These are phyloP conservation scores for Dryocosmus kuriphilus DNA, from an alignment of 2,888 invertebrate genomes.

Conservation along the genomic window DNA sequence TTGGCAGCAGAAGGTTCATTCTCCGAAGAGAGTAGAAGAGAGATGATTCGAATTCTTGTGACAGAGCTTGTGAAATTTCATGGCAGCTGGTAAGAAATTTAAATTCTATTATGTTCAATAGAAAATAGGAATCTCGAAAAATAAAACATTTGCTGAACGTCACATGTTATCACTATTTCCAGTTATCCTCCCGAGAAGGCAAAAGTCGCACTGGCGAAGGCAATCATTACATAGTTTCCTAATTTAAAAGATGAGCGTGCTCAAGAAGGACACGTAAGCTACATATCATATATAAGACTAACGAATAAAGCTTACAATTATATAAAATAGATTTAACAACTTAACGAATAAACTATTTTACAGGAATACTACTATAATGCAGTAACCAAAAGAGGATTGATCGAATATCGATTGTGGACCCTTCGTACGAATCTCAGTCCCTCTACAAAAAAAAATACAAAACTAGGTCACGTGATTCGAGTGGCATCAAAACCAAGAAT, in stretches of 20 bases:
- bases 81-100: constrained; percentile 34
- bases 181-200: constrained; percentile 45
- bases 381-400: constrained; percentile 40
- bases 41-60: constrained; percentile 42
- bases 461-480: not conserved
- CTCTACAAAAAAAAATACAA: constrained; percentile 35
- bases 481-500: too few relatives aligned
- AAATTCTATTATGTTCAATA: not conserved
- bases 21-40: constrained; percentile 42
- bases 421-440: constrained; percentile 42
- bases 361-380: constrained; percentile 45
- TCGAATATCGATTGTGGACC: constrained; percentile 47
- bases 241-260: not conserved
- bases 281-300: too few relatives aligned
- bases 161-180: not conserved
- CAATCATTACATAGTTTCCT: constrained; percentile 43
- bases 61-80: constrained; percentile 44
- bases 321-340: too few relatives aligned
- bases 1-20: constrained; percentile 39
- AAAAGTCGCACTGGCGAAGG: constrained; percentile 43
- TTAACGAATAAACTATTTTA: not conserved
- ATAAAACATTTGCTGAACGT: too few relatives aligned
- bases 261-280: too few relatives aligned
- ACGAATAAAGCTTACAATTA: too few relatives aligned
- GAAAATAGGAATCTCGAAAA: not conserved